Evolutionary conservation across 2,797 vertebrate species (phyloP).

Genomic region (Cephalopachus bancanus): DNA sequence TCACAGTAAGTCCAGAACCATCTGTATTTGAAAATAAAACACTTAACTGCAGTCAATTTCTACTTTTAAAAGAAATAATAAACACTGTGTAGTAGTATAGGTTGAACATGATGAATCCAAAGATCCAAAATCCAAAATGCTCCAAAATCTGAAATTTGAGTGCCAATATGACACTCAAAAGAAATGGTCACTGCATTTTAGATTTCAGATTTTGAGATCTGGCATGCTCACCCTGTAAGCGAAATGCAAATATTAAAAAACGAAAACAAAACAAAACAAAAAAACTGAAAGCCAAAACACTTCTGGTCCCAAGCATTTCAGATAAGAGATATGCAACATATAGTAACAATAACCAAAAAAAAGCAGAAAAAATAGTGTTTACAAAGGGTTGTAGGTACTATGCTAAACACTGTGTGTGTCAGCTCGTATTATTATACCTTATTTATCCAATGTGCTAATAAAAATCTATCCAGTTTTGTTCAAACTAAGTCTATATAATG

Average conservation of each 20-base stretch:
- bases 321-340: neutral
- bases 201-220: neutral
- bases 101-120: neutral
- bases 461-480: neutral
- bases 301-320: neutral
- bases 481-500: slow-evolving; percentile 5
- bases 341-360: neutral
- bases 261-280: no score
- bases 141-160: neutral
- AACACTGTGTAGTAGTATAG: neutral
- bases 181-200: neutral
- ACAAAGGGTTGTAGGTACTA: neutral
- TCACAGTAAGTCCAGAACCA: neutral
- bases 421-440: neutral
- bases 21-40: slow-evolving; percentile 51
- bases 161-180: neutral
- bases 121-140: neutral
- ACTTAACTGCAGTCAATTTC: neutral
- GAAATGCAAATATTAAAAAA: neutral
- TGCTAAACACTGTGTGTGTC: neutral
- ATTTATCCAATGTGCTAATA: neutral
- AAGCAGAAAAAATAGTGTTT: neutral
- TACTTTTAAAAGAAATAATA: slow-evolving; percentile 45
- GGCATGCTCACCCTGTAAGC: neutral
- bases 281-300: neutral